Conservation (phyloP, 2,797 vertebrate genomes). For the Lagorchestes hirsutus region DNA sequence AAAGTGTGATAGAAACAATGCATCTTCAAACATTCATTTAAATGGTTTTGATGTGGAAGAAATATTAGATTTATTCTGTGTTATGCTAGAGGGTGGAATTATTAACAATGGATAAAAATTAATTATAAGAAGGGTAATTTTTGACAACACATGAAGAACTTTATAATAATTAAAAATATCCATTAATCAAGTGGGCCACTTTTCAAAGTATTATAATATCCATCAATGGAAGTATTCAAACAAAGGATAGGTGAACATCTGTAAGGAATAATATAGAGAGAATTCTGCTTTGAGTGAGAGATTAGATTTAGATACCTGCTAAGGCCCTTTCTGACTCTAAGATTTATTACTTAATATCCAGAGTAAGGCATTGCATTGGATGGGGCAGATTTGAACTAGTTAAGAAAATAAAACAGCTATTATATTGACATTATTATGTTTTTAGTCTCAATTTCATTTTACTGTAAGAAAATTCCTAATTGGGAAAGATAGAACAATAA, state of each 20-base stretch:
- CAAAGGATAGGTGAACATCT: conserved; percentile 2
- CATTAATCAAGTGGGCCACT: neutral
- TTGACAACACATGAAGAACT: neutral
- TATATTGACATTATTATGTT: neutral
- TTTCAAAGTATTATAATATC: neutral
- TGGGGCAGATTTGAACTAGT: neutral
- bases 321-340: conserved; percentile 15
- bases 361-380: neutral
- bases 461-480: conserved; percentile 4
- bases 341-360: conserved; percentile 32
- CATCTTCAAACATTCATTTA: conserved; percentile 12
- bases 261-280: conserved; percentile 22
- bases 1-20: neutral
- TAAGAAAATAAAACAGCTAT: neutral
- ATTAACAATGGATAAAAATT: neutral
- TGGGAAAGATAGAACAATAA: neutral
- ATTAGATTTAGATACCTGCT: neutral
- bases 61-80: conserved; percentile 15
- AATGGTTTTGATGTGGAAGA: neutral
- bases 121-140: neutral
- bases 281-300: conserved; percentile 32
- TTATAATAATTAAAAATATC: neutral
- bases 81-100: neutral
- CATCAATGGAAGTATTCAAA: neutral
- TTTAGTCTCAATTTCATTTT: neutral